A percentile compares a stretch with the other conserved stretches of the same genome.
phyloP scores from a whole-genome alignment of 2,888 invertebrate species.

The Epirrhoe alternata region DNA sequence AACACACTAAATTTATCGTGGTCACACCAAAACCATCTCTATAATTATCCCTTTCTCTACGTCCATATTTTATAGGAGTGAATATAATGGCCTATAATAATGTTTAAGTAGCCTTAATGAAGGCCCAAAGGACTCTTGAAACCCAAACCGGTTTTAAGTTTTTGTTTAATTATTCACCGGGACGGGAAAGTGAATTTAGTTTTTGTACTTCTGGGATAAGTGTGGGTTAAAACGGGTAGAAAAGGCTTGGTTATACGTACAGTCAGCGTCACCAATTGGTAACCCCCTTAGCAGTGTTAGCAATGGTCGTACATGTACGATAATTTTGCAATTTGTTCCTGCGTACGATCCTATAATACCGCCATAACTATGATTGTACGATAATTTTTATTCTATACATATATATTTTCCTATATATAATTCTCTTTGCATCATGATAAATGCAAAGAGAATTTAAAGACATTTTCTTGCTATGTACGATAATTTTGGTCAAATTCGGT shows the following conservation, averaged over 20 bases:
- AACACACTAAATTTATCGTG: constrained; percentile 11
- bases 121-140: constrained; percentile 54
- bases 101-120: constrained; percentile 76
- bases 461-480: too few species aligned
- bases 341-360: too few species aligned
- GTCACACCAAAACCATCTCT: constrained; percentile 29
- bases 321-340: too few species aligned
- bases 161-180: constrained; percentile 53
- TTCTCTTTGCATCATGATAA: too few species aligned
- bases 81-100: constrained; percentile 73
- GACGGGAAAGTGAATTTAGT: constrained; percentile 27
- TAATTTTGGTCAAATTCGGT: too few species aligned
- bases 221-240: neutral
- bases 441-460: too few species aligned
- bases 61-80: constrained; percentile 52
- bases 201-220: constrained; percentile 2
- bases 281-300: too few species aligned
- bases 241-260: neutral
- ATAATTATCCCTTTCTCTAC: constrained; percentile 3
- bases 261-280: too few species aligned
- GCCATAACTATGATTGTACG: too few species aligned
- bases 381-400: too few species aligned
- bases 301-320: too few species aligned
- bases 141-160: constrained; percentile 54
- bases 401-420: too few species aligned